Percentiles rank a stretch among this genome's conserved stretches.
phyloP scores from a whole-genome alignment of 1,140 invertebrate genomes.

The Laupala kohalensis region DNA sequence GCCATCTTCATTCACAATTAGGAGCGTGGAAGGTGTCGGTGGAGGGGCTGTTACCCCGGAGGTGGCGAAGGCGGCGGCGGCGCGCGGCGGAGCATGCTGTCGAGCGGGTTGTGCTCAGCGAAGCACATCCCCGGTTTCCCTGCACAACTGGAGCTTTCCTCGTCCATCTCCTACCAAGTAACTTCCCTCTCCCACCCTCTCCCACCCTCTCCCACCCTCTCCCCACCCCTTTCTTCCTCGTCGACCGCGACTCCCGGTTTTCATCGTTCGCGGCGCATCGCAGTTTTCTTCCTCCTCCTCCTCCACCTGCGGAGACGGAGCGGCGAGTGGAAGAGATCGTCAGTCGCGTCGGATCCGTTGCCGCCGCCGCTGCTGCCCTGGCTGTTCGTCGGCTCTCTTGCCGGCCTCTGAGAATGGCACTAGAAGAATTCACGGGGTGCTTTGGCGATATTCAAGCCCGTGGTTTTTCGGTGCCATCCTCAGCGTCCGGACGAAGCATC shows the following conservation, averaged over 20 bases:
- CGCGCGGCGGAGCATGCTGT: background rate
- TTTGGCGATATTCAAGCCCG: conserved; percentile 15
- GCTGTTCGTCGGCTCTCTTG: conserved; percentile 1
- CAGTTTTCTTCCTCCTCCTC: background rate
- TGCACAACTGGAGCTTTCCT: background rate
- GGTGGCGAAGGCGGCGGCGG: too few relatives aligned
- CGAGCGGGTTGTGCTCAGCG: conserved; percentile 16
- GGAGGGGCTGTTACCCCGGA: background rate
- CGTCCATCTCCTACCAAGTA: background rate
- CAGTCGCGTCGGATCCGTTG: background rate
- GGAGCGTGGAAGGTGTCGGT: background rate
- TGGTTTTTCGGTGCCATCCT: conserved; percentile 24
- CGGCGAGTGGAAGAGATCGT: background rate
- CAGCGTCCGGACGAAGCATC: conserved; percentile 11
- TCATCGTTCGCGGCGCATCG: too few relatives aligned
- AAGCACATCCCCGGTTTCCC: conserved; percentile 19
- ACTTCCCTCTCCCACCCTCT: background rate
- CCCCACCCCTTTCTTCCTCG: background rate
- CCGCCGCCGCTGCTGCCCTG: background rate
- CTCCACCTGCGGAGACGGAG: background rate
- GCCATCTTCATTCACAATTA: background rate
- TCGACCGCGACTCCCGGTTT: background rate
- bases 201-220: background rate
- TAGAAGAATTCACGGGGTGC: conserved; percentile 28
- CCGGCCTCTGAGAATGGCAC: conserved; percentile 23